Evolutionary conservation across 2,113 vertebrate genomes (phyloP).

Genomic region (Ploceus nigricollis): DNA sequence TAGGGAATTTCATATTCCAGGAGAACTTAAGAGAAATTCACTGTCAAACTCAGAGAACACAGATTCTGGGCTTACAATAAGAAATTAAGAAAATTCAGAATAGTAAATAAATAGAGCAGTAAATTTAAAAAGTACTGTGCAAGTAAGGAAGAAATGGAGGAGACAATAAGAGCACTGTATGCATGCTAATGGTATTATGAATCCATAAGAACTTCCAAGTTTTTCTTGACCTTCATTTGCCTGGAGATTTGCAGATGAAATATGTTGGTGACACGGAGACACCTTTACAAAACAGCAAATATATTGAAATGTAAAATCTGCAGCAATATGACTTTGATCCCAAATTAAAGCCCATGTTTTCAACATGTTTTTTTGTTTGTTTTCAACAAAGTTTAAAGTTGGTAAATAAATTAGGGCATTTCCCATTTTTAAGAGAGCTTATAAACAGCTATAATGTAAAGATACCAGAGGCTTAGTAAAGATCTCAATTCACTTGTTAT

Average conservation of each 20-base stretch:
- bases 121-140: not conserved
- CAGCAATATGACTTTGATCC: not conserved
- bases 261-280: not conserved
- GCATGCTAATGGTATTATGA: not conserved
- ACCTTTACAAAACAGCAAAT: not conserved
- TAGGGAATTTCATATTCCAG: not conserved
- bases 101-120: not conserved
- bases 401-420: not conserved
- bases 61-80: not conserved
- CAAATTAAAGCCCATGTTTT: not conserved
- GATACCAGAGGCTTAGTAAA: not conserved
- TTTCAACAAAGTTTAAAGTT: not conserved
- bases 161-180: not conserved
- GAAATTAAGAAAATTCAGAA: not conserved
- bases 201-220: not conserved
- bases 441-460: not conserved
- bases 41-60: not conserved
- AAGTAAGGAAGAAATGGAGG: not conserved
- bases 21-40: not conserved
- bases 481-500: not conserved
- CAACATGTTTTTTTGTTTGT: not conserved
- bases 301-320: not conserved
- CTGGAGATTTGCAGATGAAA: not conserved
- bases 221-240: not conserved
- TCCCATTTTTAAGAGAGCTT: not conserved